Evolutionary conservation across 2,888 invertebrate genomes (phyloP), one percentile per base, ranked within the genome.

Genomic region (Mactromeris polynyma): DNA sequence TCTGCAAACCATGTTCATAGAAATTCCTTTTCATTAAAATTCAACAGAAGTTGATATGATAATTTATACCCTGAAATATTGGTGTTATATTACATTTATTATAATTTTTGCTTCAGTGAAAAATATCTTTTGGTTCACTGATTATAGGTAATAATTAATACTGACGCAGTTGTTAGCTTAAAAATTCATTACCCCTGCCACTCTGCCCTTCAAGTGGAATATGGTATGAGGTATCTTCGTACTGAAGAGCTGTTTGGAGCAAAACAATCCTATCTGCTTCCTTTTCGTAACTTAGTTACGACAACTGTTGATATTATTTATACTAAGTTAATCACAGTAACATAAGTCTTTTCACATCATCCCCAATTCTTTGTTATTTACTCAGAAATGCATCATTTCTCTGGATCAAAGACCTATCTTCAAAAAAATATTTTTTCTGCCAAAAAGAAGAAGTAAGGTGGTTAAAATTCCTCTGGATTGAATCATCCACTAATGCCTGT

Each of bases 401-500:
- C 31, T 31, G 54, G 78, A 84, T 84, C 84, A 84, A 77, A 84
- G 84, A 31, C 19, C 21, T 21, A 84, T 31, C 78, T 51, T 84
- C 84, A 77, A 51, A 40, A 84, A n/a, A 73, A 83, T 42, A 42
- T 46, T 46, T 46, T 83, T 83, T 46, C 83, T 83, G 83, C 69
- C 73, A 83, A 46, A 26, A 26, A 77, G 38, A 21, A 79, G 78
- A 77, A 58, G 85, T 89, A 89, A 87, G 89, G 89, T 89, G 89
- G 89, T 89, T 89, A 79, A 87, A 87, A 89, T 89, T 46, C 87
- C 89, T 38, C 11, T 38, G 31, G 17, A 40, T 77, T 89, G 89
- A 89, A 64, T 89, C 89, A 89, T 64, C 69, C 11, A n/a, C n/a
- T n/a, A 4, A 26, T 64, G 58, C 26, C 58, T 26, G 58, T 64